phyloP scores from a whole-genome alignment of 1,140 invertebrate genomes.

The Himalopsyche phryganea region DNA sequence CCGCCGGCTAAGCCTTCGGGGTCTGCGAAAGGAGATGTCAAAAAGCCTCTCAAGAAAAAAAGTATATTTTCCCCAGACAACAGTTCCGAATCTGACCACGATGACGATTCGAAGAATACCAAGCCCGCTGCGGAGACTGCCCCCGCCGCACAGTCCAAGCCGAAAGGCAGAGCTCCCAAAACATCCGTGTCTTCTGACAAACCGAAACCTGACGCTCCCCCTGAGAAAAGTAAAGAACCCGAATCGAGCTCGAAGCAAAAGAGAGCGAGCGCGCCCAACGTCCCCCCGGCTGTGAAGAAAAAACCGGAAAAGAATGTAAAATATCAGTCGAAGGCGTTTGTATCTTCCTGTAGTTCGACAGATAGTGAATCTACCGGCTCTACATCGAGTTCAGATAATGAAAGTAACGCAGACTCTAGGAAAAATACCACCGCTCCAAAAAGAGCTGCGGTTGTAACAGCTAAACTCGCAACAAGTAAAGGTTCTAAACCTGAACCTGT shows the following conservation, averaged over 20 bases:
- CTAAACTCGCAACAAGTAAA: slow-evolving; percentile 21
- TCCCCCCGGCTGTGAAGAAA: slow-evolving; percentile 32
- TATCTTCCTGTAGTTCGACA: slow-evolving; percentile 47
- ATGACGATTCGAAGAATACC: slow-evolving; percentile 36
- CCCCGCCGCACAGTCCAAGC: slow-evolving; percentile 32
- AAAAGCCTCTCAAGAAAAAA: slow-evolving; percentile 63
- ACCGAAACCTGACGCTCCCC: slow-evolving; percentile 35
- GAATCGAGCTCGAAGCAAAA: slow-evolving; percentile 36
- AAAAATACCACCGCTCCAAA: slow-evolving; percentile 19
- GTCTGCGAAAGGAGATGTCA: slow-evolving; percentile 48
- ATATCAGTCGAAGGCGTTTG: slow-evolving; percentile 41
- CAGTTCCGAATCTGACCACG: slow-evolving; percentile 68
- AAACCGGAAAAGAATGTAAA: slow-evolving; percentile 35
- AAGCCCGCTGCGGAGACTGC: slow-evolving; percentile 40
- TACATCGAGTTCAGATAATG: slow-evolving; percentile 40
- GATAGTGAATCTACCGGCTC: slow-evolving; percentile 38
- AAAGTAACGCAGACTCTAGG: slow-evolving; percentile 36
- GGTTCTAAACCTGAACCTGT: slow-evolving; percentile 26
- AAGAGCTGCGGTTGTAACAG: slow-evolving; percentile 21
- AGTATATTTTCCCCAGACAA: slow-evolving; percentile 82
- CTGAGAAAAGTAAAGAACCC: slow-evolving; percentile 35
- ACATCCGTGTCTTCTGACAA: slow-evolving; percentile 39
- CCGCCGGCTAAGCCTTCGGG: slow-evolving; percentile 42
- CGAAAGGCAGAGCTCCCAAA: slow-evolving; percentile 43
- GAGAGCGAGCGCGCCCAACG: slow-evolving; percentile 18